Evolutionary conservation across 2,888 invertebrate species (phyloP).

Genomic region (Nomada goodeniana): DNA sequence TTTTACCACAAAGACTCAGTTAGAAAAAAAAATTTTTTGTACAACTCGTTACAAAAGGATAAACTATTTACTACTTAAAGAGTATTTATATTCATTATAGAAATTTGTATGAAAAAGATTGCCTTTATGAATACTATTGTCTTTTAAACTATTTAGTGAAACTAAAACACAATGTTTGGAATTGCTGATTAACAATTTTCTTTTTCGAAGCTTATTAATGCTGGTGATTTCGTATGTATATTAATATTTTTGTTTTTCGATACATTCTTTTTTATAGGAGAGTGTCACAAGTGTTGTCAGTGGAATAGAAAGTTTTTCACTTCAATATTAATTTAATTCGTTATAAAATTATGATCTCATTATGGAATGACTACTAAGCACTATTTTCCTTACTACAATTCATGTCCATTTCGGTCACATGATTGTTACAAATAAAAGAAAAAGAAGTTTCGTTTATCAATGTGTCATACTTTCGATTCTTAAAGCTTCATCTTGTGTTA

Average conservation of each 20-base stretch:
- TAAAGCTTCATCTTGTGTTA: slow-evolving; percentile 66
- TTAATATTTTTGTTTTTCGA: slow-evolving; percentile 26
- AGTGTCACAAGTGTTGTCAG: slow-evolving; percentile 27
- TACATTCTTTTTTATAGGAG: slow-evolving; percentile 48
- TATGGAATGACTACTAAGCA: slow-evolving; percentile 43
- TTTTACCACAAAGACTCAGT: slow-evolving; percentile 62
- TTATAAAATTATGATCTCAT: slow-evolving; percentile 58
- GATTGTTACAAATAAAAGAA: slow-evolving; percentile 14
- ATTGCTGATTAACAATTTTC: slow-evolving; percentile 53
- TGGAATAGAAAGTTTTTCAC: slow-evolving; percentile 52
- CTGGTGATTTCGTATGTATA: slow-evolving; percentile 23
- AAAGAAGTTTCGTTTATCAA: slow-evolving; percentile 29
- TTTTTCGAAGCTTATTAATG: slow-evolving; percentile 26
- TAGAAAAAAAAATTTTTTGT: slow-evolving; percentile 56
- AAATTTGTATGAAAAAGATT: slow-evolving; percentile 78
- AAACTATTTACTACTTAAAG: slow-evolving; percentile 63
- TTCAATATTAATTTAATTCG: slow-evolving; percentile 34
- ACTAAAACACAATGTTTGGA: slow-evolving; percentile 58
- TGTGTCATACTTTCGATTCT: slow-evolving; percentile 59
- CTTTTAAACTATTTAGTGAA: slow-evolving; percentile 72
- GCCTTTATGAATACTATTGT: slow-evolving; percentile 77
- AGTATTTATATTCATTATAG: slow-evolving; percentile 68
- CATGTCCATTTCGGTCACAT: slow-evolving; percentile 31
- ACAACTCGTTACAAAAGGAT: slow-evolving; percentile 77
- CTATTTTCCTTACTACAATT: slow-evolving; percentile 47